Percentiles rank a stretch among this genome's conserved stretches.
Evolutionary conservation across 1,140 invertebrate species (phyloP).

Genomic region (Panonychus citri): DNA sequence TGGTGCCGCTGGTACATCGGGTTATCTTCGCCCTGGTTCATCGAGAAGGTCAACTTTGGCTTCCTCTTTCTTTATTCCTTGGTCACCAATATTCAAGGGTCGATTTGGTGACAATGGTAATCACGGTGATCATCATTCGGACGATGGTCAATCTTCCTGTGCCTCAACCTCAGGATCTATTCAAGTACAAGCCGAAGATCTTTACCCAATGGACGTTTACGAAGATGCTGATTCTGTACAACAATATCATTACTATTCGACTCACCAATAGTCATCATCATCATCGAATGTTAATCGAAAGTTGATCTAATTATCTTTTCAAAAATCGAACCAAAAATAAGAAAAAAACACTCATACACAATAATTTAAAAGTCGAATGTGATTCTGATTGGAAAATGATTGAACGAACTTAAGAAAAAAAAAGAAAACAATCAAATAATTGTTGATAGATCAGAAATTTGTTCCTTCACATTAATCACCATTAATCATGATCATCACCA

Average conservation of each 20-base stretch:
- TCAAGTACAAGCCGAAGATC: constrained; percentile 15
- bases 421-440: no score
- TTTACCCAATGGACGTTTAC: constrained; percentile 16
- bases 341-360: no score
- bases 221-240: constrained; percentile 11
- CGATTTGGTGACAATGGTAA: neutral
- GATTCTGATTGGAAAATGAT: no score
- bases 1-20: no score
- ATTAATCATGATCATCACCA: no score
- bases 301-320: no score
- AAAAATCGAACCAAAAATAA: no score
- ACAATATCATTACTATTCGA: neutral
- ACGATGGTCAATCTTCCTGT: constrained; percentile 6
- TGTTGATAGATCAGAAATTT: no score
- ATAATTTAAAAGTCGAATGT: no score
- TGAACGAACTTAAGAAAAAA: no score
- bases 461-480: no score
- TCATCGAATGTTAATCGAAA: no score
- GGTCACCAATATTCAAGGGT: neutral
- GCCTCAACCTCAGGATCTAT: constrained; percentile 10
- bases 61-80: neutral
- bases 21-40: neutral
- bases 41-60: neutral
- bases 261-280: neutral
- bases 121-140: constrained; percentile 1